Evolutionary conservation across 2,888 invertebrate species (phyloP), one percentile per base, ranked within the genome.

Genomic region (Brenthis daphne): DNA sequence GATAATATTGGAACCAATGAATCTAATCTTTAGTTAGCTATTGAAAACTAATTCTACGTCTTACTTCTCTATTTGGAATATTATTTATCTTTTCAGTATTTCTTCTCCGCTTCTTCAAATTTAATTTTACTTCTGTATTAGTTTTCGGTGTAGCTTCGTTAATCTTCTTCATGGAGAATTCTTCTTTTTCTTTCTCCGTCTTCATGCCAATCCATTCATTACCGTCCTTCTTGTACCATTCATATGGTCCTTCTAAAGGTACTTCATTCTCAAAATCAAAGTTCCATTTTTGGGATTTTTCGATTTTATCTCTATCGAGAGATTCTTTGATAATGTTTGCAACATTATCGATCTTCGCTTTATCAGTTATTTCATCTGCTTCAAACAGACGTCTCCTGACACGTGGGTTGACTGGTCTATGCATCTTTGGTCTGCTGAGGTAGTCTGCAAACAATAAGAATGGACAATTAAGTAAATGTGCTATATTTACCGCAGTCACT

Each of bases 261-360:
- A 82, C 76, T 70, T 94, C 94, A 1, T 90, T 92, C 68, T 83
- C 84, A 65, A 94, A 93, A 79, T 95, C 94, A 60, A 94, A 95
- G 75, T 94, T 94, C 90, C 93, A 95, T 71, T 87, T 89, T 16
- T 80, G 75, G 51, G 79, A 85, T 12, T 88, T 90, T 76, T 87
- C 81, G 6, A 77, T 70, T 4, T 69, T 73, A 1, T 86, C 84
- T 16, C 70, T 77, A 0, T 71, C 73, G 13, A 77, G 70, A 0
- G 78, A 74, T 71, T 90, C 89, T 76, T 85, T 82, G 13, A 85
- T 75, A 6, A 76, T 73, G 60, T 90, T 89, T 0, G 81, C 69
- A 33, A 81, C 79, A 73, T 88, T 87, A 53, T 88, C 86, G 0
- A 73, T 72, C 14, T 71, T 80, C 0, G 85, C 87, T 33, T 87